Conservation (phyloP, 2,113 vertebrate genomes). For the Salvelinus sp. region DNA sequence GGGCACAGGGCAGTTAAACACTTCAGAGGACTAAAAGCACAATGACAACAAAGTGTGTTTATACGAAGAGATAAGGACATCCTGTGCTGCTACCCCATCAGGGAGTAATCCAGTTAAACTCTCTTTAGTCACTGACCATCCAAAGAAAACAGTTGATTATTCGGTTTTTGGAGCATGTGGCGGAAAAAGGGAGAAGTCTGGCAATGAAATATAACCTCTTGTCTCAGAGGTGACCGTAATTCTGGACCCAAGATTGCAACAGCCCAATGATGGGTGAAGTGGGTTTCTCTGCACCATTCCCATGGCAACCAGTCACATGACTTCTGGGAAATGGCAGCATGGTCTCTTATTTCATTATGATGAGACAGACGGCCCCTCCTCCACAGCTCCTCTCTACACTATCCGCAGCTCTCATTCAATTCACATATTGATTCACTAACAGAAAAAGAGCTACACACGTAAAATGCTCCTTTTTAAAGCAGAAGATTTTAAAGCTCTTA, state of each 20-base stretch:
- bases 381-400: constrained; percentile 6
- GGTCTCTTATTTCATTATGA: constrained; percentile 52
- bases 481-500: no score
- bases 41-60: no score
- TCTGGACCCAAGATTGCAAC: constrained; percentile 41
- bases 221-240: constrained; percentile 24
- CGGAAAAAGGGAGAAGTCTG: background rate
- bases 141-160: background rate
- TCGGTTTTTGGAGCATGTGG: background rate
- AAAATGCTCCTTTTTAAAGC: no score
- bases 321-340: constrained; percentile 61
- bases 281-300: constrained; percentile 63
- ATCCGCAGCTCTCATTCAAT: background rate
- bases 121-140: no score
- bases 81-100: constrained; percentile 2
- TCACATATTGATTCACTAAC: background rate
- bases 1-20: no score
- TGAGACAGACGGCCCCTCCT: constrained; percentile 13
- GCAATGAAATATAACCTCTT: constrained; percentile 13
- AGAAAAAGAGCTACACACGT: background rate
- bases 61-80: background rate
- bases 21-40: no score
- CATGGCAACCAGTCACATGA: constrained; percentile 64
- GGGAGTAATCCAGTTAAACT: no score
- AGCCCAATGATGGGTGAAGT: constrained; percentile 46